Percentiles rank a stretch among this genome's conserved stretches.
Evolutionary conservation across 2,113 vertebrate species (phyloP).

Genomic region (Caretta caretta): DNA sequence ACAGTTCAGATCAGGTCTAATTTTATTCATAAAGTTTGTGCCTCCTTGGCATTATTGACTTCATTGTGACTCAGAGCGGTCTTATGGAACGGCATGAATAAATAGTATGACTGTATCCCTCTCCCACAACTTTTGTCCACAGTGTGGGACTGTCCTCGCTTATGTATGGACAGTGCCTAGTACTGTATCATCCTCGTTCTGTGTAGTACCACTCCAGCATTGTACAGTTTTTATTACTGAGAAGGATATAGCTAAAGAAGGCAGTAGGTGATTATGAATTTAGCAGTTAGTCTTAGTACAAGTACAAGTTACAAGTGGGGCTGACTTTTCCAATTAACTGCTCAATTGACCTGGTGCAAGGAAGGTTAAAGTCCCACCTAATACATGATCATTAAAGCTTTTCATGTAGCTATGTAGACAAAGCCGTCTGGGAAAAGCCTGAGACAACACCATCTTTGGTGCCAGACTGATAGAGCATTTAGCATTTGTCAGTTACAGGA

Average conservation of each 20-base stretch:
- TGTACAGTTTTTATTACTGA: not conserved
- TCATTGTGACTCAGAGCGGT: not conserved
- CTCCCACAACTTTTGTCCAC: not conserved
- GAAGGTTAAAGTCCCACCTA: constrained; percentile 61
- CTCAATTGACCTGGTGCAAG: constrained; percentile 55
- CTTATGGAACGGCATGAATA: not conserved
- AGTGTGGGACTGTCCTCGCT: not conserved
- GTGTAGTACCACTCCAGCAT: not conserved
- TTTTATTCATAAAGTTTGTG: not conserved
- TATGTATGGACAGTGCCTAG: not conserved
- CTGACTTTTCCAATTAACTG: constrained; percentile 58
- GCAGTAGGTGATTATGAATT: not conserved
- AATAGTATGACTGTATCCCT: not conserved
- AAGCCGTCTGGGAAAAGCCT: constrained; percentile 47
- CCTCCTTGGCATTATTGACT: not conserved
- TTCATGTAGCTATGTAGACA: constrained; percentile 57
- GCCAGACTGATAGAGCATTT: constrained; percentile 78
- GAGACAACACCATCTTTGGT: constrained; percentile 52
- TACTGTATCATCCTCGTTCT: not conserved
- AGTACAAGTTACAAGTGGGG: constrained; percentile 47
- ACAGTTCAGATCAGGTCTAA: not conserved
- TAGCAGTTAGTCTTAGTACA: constrained; percentile 18
- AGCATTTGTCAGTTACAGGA: constrained; percentile 73
- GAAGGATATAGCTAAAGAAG: not conserved
- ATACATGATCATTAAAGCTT: constrained; percentile 52